These are phyloP conservation scores for Dipodomys ordii DNA, from an alignment of 2,113 vertebrate genomes.

Conservation along the genomic window DNA sequence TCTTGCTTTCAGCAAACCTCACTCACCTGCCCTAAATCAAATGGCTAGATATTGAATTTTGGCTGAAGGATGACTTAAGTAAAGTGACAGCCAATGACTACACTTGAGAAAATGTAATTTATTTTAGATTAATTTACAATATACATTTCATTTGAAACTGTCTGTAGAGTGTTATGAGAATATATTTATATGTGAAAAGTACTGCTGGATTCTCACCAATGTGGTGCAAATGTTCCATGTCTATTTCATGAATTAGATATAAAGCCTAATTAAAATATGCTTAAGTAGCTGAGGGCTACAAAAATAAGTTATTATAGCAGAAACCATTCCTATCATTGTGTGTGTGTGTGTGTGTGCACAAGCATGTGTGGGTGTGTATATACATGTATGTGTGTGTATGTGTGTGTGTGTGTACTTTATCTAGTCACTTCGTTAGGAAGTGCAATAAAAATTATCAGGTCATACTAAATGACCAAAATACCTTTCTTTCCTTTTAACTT, in stretches of 20 bases:
- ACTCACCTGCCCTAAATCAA: conserved; percentile 63
- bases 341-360: too few species aligned
- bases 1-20: conserved; percentile 61
- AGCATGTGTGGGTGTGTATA: too few species aligned
- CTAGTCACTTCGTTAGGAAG: background rate
- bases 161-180: conserved; percentile 42
- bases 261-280: conserved; percentile 51
- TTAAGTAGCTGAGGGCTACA: background rate
- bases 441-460: conserved; percentile 21
- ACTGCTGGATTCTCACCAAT: conserved; percentile 52
- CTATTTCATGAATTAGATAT: conserved; percentile 9
- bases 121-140: conserved; percentile 73
- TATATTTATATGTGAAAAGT: conserved; percentile 51
- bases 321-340: background rate
- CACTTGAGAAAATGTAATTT: conserved; percentile 64
- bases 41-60: conserved; percentile 58
- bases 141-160: conserved; percentile 58
- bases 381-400: too few species aligned
- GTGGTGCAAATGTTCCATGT: background rate
- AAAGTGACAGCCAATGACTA: conserved; percentile 53
- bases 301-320: background rate
- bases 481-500: conserved; percentile 3
- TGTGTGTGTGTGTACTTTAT: background rate
- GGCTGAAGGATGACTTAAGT: conserved; percentile 58
- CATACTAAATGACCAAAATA: background rate